phyloP scores from a whole-genome alignment of 1,140 invertebrate species.

The Goniozus legneri region DNA sequence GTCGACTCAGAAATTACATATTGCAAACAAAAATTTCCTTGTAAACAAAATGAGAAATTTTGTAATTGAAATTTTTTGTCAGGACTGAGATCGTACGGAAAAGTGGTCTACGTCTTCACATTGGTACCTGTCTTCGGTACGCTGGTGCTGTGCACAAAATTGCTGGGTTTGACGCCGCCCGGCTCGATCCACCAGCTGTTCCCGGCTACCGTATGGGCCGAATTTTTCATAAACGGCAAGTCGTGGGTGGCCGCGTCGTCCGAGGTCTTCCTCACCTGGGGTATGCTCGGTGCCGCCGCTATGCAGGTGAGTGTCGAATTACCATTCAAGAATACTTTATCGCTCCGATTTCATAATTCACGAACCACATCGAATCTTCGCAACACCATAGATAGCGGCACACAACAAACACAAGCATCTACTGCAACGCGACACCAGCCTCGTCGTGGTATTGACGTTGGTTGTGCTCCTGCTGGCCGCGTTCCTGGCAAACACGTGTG shows the following conservation, averaged over 20 bases:
- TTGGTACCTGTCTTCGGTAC: constrained; percentile 71
- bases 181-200: constrained; percentile 67
- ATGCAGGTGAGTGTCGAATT: constrained; percentile 69
- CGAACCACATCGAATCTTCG: constrained; percentile 10
- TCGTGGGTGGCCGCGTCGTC: constrained; percentile 81
- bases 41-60: not conserved
- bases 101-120: constrained; percentile 74
- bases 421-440: constrained; percentile 73
- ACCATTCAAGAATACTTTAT: not conserved
- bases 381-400: constrained; percentile 57
- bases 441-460: constrained; percentile 76
- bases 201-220: constrained; percentile 72
- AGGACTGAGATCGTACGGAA: constrained; percentile 80
- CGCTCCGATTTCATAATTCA: not conserved
- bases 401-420: constrained; percentile 71
- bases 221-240: constrained; percentile 73
- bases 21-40: not conserved
- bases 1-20: not conserved
- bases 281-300: constrained; percentile 77
- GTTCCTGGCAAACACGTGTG: constrained; percentile 77
- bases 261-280: constrained; percentile 88
- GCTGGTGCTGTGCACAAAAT: constrained; percentile 68
- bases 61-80: constrained; percentile 19
- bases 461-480: constrained; percentile 70
- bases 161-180: constrained; percentile 67